phyloP scores from a whole-genome alignment of 2,888 invertebrate species.

The Tenthredo notha region DNA sequence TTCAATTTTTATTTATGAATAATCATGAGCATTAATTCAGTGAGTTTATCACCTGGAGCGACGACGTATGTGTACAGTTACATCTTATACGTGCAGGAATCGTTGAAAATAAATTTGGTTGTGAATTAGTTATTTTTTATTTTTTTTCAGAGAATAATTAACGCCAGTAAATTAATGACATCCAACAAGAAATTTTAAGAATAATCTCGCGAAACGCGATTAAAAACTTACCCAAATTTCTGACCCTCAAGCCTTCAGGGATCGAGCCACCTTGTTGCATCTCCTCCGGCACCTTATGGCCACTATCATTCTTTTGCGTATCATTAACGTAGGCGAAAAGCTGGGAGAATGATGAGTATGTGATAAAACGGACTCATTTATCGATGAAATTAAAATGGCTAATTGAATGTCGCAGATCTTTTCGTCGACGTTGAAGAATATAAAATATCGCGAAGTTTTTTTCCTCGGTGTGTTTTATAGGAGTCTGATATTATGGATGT shows the following conservation, averaged over 20 bases:
- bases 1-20: background rate
- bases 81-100: conserved; percentile 58
- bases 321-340: background rate
- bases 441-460: background rate
- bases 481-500: conserved; percentile 12
- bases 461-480: background rate
- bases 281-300: background rate
- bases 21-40: background rate
- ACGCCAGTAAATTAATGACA: conserved; percentile 14
- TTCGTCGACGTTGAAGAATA: background rate
- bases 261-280: background rate
- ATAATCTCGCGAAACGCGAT: background rate
- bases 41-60: background rate
- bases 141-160: conserved; percentile 6
- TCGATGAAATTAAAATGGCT: background rate
- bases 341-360: background rate
- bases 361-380: background rate
- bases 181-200: background rate
- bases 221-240: conserved; percentile 41
- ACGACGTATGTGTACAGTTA: background rate
- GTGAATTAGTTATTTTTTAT: background rate
- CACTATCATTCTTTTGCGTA: background rate
- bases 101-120: conserved; percentile 71
- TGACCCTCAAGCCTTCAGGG: background rate
- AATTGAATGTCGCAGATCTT: background rate